Conservation (phyloP, 2,113 vertebrate species). For the Callipepla squamata region DNA sequence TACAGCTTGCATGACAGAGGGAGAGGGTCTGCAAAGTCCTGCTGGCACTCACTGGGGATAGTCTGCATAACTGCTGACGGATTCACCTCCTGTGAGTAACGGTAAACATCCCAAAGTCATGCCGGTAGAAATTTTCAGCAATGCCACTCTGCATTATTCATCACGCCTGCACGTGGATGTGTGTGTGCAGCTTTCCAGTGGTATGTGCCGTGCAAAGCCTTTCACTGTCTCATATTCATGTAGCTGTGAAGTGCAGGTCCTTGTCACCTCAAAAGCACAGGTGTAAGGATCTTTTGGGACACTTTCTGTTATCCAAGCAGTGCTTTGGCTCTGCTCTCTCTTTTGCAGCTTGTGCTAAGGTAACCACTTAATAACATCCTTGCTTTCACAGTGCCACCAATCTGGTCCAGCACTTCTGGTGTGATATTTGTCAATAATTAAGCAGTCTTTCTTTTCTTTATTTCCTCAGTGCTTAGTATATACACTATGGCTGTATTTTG, state of each 20-base stretch:
- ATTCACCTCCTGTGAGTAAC: conserved; percentile 72
- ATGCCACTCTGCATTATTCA: conserved; percentile 13
- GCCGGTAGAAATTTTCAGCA: neutral
- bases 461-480: neutral
- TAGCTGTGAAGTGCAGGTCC: neutral
- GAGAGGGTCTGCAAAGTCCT: neutral
- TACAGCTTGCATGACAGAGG: neutral
- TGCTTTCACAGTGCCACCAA: neutral
- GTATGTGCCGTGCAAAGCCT: neutral
- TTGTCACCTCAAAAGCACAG: neutral
- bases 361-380: rapidly evolving
- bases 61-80: conserved; percentile 53
- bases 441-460: neutral
- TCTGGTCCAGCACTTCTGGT: neutral
- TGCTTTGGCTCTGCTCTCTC: neutral
- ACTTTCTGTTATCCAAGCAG: neutral
- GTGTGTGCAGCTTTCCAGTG: neutral
- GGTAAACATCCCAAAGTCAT: conserved; percentile 7
- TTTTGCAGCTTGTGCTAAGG: neutral
- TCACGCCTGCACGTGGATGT: rapidly evolving
- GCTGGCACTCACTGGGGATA: conserved; percentile 12
- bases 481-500: neutral
- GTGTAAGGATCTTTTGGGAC: neutral
- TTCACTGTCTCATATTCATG: rapidly evolving
- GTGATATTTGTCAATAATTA: neutral